Base-by-base conservation (phyloP, 2,113 vertebrate species). In the Hyaena hyaena region DNA sequence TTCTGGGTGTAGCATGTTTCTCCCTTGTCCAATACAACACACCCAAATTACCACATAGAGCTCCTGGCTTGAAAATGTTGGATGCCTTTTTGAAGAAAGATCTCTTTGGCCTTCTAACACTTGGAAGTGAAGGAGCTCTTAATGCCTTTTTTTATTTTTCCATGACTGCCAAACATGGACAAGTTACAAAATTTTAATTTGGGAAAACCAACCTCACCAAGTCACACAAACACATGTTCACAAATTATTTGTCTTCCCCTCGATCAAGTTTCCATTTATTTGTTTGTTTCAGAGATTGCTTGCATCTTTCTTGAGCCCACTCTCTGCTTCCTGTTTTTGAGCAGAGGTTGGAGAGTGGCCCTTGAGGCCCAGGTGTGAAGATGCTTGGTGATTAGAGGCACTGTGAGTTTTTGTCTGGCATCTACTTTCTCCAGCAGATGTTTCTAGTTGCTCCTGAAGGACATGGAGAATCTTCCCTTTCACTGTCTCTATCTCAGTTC, bases 1-100 rank as follows among this genome's bases (percentile, higher is more conserved):
- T 81, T 97, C 89, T 69, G 92, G 82, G 81, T 94, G 93, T 80
- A 97, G 68, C 88, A 89, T 23, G 24, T 86, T 91, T 97, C 85
- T 95, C 63, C 73, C 33, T 96, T 94, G 35, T 91, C 87, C 91
- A 90, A 90, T 65, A 53, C 17, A 94, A 65, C 93, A 97, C 68
- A 69, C 63, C 96, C 95, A 93, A 93, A 95, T 91, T 96, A 87
- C 82, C 91, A 97, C 88, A 91, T 4, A 61, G 6, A 92, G 28
- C 50, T 89, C 58, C 87, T 93, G 50, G 33, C 89, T 97, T 95
- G 71, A 93, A 91, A 91, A 95, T 10, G 8, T 21, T 10, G n/a
- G 23, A 43, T 82, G 69, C 21, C 35, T 61, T 90, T 92, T 76
- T 92, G 66, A 95, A 94, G 73, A 93, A 69, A 83, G 33, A 61